Conservation (phyloP, 2,888 invertebrate species). For the Agonopterix subpropinquella region DNA sequence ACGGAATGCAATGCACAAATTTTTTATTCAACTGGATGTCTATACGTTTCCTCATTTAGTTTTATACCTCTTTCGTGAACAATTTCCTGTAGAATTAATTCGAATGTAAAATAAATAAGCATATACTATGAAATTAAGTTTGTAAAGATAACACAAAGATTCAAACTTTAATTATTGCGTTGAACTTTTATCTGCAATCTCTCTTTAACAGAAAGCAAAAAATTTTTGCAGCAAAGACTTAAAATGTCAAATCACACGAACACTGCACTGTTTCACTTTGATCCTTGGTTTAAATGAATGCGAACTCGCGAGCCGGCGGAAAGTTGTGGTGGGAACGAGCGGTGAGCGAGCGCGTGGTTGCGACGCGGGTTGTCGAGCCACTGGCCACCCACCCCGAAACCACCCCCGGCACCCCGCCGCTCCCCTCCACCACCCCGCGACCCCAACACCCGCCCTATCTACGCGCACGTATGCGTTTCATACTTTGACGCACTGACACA, state of each 20-base stretch:
- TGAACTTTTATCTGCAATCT: no score
- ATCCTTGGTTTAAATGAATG: conserved; percentile 16
- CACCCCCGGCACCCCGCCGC: conserved; percentile 20
- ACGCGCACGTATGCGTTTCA: neutral
- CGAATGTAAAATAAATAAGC: no score
- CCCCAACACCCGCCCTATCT: neutral
- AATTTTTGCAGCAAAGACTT: no score
- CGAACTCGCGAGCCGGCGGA: conserved; percentile 28
- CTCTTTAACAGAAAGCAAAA: no score
- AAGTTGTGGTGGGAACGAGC: conserved; percentile 21
- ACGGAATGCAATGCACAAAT: no score
- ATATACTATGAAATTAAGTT: no score
- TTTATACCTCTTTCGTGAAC: no score
- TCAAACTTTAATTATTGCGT: no score
- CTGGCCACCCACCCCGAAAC: conserved; percentile 45
- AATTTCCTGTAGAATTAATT: no score
- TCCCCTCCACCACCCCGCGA: conserved; percentile 21
- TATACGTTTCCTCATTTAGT: no score
- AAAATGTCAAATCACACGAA: neutral
- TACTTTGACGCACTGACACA: neutral
- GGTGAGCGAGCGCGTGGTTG: conserved; percentile 40
- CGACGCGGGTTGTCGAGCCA: conserved; percentile 50
- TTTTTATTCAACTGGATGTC: no score
- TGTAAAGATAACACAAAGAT: no score
- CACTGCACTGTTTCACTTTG: conserved; percentile 2